Percentiles rank a stretch among this genome's conserved stretches.
Evolutionary conservation across 2,113 vertebrate species (phyloP).

Genomic region (Ophthalmotilapia sp.): DNA sequence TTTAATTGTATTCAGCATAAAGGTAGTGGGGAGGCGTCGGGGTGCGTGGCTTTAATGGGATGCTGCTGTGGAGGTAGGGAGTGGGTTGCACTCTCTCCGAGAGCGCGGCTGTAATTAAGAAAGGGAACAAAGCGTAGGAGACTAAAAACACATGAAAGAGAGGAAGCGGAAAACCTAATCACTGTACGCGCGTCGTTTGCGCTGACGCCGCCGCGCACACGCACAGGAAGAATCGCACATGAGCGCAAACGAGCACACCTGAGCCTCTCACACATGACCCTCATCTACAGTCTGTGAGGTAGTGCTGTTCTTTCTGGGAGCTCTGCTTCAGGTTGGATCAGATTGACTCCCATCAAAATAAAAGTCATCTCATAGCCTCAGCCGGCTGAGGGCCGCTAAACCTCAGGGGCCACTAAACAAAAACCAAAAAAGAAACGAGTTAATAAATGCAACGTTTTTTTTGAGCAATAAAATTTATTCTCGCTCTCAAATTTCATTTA

Average conservation of each 20-base stretch:
- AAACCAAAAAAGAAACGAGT: accelerated
- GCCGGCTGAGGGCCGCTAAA: neutral
- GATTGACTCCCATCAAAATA: neutral
- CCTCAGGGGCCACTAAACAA: neutral
- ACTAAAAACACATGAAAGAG: constrained; percentile 72
- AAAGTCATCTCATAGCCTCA: neutral
- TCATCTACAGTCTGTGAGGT: neutral
- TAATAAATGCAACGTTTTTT: neutral
- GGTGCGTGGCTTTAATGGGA: constrained; percentile 63
- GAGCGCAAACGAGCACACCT: constrained; percentile 10
- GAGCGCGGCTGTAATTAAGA: constrained; percentile 73
- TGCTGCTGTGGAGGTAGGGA: constrained; percentile 59
- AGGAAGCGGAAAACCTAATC: constrained; percentile 62
- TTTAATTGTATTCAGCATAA: constrained; percentile 72
- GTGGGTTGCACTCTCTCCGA: constrained; percentile 61
- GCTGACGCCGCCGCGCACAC: neutral
- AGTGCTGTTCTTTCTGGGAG: neutral
- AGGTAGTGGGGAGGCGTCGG: constrained; percentile 55
- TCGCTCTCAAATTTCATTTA: accelerated
- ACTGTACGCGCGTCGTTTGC: constrained; percentile 14
- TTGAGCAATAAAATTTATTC: neutral
- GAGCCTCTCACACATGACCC: constrained; percentile 1
- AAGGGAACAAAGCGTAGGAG: constrained; percentile 68
- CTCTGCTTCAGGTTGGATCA: neutral
- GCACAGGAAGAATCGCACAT: neutral